phyloP scores from a whole-genome alignment of 2,797 vertebrate species.

The Karalla daura region DNA sequence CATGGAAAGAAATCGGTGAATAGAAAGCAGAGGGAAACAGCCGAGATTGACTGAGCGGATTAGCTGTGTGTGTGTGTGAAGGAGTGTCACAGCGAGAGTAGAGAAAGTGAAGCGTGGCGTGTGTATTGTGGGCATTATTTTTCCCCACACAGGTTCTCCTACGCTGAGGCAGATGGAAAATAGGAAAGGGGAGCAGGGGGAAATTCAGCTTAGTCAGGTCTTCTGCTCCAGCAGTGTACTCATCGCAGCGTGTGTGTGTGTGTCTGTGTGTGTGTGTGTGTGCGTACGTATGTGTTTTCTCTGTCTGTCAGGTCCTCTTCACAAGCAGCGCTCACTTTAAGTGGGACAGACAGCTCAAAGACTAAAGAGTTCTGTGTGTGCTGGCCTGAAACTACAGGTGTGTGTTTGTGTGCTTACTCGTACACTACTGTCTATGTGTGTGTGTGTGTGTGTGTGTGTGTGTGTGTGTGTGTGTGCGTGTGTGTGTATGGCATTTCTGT shows the following conservation, averaged over 20 bases:
- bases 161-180: slow-evolving; percentile 85
- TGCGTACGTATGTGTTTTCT: slow-evolving; percentile 68
- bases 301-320: slow-evolving; percentile 79
- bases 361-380: slow-evolving; percentile 75
- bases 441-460: neutral
- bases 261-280: slow-evolving; percentile 54
- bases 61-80: slow-evolving; percentile 41
- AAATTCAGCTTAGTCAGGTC: slow-evolving; percentile 85
- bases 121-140: slow-evolving; percentile 77
- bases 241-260: slow-evolving; percentile 64
- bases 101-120: slow-evolving; percentile 64
- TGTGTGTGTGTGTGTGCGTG: slow-evolving; percentile 1
- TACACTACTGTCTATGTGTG: slow-evolving; percentile 31
- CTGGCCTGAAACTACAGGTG: slow-evolving; percentile 76
- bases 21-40: slow-evolving; percentile 52
- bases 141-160: slow-evolving; percentile 80
- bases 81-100: slow-evolving; percentile 59
- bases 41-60: slow-evolving; percentile 39
- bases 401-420: slow-evolving; percentile 54
- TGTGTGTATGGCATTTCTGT: slow-evolving; percentile 29
- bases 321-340: slow-evolving; percentile 74
- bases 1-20: slow-evolving; percentile 47
- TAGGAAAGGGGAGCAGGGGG: slow-evolving; percentile 82
- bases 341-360: slow-evolving; percentile 76
- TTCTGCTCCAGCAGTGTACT: slow-evolving; percentile 76